Conservation (phyloP, 2,888 invertebrate species). For the Eupithecia subumbrata region DNA sequence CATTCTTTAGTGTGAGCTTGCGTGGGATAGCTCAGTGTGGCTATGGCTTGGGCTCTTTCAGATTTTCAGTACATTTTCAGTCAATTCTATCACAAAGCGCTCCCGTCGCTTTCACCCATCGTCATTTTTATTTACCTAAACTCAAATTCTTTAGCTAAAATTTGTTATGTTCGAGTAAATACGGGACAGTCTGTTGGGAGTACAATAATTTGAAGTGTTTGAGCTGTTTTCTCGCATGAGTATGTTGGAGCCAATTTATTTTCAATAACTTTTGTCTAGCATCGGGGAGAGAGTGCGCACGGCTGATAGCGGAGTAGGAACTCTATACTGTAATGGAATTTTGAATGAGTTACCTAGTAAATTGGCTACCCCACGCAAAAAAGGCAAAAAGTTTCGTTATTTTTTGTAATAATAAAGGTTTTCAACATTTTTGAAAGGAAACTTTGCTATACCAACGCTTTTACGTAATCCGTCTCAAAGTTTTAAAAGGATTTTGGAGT, state of each 20-base stretch:
- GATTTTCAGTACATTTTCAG: neutral
- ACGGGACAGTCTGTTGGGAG: neutral
- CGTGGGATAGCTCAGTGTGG: neutral
- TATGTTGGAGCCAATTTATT: constrained; percentile 45
- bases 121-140: neutral
- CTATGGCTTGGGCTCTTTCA: neutral
- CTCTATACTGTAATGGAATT: constrained; percentile 5
- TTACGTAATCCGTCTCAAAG: constrained; percentile 8
- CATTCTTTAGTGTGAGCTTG: constrained; percentile 34
- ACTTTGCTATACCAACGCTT: constrained; percentile 6
- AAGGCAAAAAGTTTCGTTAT: constrained; percentile 5
- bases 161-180: neutral
- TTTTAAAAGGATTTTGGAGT: constrained; percentile 8
- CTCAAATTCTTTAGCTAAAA: neutral
- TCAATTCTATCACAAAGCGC: neutral
- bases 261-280: constrained; percentile 46
- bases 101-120: neutral
- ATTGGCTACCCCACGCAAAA: constrained; percentile 2
- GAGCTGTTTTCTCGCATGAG: constrained; percentile 19
- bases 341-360: constrained; percentile 20
- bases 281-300: constrained; percentile 32
- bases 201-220: constrained; percentile 11
- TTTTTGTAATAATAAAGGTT: neutral
- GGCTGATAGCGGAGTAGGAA: constrained; percentile 25
- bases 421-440: constrained; percentile 5